Percentiles rank a stretch among this genome's conserved stretches.
These are phyloP conservation scores for Steatocranus sp. DNA, from an alignment of 2,797 vertebrate genomes.

Conservation along the genomic window DNA sequence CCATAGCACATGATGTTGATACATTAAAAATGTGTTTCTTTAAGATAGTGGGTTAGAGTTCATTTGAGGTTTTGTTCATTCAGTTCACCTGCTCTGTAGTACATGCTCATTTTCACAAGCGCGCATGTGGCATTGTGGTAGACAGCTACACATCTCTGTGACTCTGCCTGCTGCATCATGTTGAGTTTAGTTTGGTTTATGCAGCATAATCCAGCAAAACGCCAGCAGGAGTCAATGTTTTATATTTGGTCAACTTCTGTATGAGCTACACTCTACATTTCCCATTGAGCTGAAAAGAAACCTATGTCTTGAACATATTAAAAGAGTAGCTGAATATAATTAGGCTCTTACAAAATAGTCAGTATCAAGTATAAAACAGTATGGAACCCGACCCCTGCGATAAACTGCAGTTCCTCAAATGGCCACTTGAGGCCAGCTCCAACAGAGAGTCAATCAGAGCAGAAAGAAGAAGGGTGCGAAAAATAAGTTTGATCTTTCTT, in stretches of 20 bases:
- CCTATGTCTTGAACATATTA: not conserved
- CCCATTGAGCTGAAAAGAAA: not conserved
- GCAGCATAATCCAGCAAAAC: slow-evolving; percentile 1
- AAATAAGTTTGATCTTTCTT: not conserved
- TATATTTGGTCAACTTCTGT: not conserved
- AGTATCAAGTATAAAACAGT: not conserved
- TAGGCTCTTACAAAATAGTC: not conserved
- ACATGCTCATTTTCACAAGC: not conserved
- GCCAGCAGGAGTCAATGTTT: not conserved
- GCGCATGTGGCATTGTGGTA: not conserved
- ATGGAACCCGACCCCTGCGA: not conserved
- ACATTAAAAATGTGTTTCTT: too few species aligned
- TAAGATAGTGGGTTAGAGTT: too few species aligned
- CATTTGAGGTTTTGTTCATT: too few species aligned
- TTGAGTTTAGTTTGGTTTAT: slow-evolving; percentile 11
- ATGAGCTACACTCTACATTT: not conserved
- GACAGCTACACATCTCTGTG: not conserved
- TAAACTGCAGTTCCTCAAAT: not conserved
- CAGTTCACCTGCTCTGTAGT: too few species aligned
- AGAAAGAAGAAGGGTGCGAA: not conserved
- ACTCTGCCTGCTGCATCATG: not conserved
- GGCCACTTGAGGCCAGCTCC: not conserved
- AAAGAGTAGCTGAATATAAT: not conserved
- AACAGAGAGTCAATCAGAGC: not conserved
- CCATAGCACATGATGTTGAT: not conserved